phyloP scores from a whole-genome alignment of 2,888 invertebrate genomes.

The Bombylius discolor region DNA sequence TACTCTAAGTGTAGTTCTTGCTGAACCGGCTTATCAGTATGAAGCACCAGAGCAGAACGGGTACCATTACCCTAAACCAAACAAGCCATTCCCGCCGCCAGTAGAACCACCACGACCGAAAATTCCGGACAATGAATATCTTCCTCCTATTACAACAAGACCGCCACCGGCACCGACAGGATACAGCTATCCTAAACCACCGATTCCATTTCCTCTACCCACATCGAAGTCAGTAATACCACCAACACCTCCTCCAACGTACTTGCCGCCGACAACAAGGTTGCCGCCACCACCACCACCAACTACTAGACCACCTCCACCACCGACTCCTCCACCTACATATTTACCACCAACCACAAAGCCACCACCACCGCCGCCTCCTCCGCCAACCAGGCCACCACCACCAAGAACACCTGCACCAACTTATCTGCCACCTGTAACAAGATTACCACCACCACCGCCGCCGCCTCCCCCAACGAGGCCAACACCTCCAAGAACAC shows the following conservation, averaged over 20 bases:
- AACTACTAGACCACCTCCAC: background rate
- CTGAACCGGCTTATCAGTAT: background rate
- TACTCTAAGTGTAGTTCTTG: constrained; percentile 1
- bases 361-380: background rate
- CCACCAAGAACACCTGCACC: background rate
- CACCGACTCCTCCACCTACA: background rate
- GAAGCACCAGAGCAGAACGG: background rate
- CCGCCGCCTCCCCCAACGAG: constrained; percentile 6
- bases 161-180: background rate
- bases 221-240: background rate
- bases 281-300: background rate
- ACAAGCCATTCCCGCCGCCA: background rate
- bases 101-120: background rate
- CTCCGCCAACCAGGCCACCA: background rate
- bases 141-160: background rate
- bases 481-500: constrained; percentile 2
- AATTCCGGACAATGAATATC: background rate
- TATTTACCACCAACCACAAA: constrained; percentile 7
- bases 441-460: constrained; percentile 7
- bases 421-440: background rate
- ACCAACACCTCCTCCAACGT: background rate
- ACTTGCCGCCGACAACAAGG: background rate
- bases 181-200: background rate
- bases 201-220: background rate
- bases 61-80: constrained; percentile 1